phyloP scores from a whole-genome alignment of 2,888 invertebrate species.

The Sesia apiformis region DNA sequence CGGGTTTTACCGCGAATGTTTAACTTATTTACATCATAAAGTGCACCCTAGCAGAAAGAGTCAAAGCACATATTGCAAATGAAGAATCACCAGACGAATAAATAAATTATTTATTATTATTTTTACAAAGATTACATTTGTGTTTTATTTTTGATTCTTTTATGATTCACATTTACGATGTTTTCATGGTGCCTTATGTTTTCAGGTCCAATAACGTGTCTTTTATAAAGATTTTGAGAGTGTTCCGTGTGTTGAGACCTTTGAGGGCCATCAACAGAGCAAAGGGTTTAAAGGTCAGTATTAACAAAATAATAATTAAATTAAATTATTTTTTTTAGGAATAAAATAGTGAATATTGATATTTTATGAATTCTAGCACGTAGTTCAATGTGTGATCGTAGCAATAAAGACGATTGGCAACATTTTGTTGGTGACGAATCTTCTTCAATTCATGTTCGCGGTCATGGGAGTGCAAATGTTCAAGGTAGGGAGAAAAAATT shows the following conservation, averaged over 20 bases:
- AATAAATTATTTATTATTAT: no score
- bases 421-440: slow-evolving; percentile 99
- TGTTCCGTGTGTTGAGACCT: slow-evolving; percentile 95
- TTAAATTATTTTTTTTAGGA: neutral
- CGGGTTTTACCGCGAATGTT: no score
- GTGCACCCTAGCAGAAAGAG: no score
- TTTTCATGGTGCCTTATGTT: neutral
- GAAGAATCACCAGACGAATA: no score
- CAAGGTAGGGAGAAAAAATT: slow-evolving; percentile 86
- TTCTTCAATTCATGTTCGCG: slow-evolving; percentile 99
- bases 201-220: slow-evolving; percentile 86
- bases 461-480: slow-evolving; percentile 99
- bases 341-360: neutral
- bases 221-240: slow-evolving; percentile 98
- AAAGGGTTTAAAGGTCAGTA: slow-evolving; percentile 97
- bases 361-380: slow-evolving; percentile 83
- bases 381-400: slow-evolving; percentile 99
- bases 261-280: slow-evolving; percentile 99
- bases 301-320: neutral
- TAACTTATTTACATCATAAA: no score
- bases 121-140: neutral
- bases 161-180: neutral
- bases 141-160: neutral
- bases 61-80: no score
- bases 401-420: slow-evolving; percentile 99